Percentiles rank a stretch among this genome's conserved stretches.
These are phyloP conservation scores for Sarotherodon lohbergeri DNA, from an alignment of 2,113 vertebrate species.

Conservation along the genomic window DNA sequence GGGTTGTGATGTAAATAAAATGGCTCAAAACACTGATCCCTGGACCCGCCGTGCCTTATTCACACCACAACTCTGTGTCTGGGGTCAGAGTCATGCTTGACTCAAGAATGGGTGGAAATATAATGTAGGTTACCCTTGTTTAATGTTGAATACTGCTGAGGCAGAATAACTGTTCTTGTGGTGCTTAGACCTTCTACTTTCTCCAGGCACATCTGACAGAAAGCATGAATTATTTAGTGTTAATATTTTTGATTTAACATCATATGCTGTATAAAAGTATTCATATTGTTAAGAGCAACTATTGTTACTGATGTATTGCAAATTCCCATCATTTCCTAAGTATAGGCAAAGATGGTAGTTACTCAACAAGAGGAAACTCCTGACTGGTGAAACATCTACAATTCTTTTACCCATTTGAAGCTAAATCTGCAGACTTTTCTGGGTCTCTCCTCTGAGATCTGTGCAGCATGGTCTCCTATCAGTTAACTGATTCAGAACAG, in stretches of 20 bases:
- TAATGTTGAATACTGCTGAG: background rate
- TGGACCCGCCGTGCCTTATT: too few relatives aligned
- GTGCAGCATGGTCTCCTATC: background rate
- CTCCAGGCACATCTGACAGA: background rate
- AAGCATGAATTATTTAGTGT: background rate
- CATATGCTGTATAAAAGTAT: background rate
- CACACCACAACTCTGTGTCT: background rate
- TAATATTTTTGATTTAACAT: background rate
- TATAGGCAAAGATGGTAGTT: background rate
- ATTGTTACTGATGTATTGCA: background rate
- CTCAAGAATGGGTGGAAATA: background rate
- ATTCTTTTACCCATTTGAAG: background rate
- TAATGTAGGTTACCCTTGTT: background rate
- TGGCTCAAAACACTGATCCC: too few relatives aligned
- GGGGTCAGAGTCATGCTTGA: slow-evolving; percentile 11
- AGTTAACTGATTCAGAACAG: background rate
- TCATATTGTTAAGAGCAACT: background rate
- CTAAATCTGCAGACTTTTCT: background rate
- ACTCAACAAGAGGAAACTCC: background rate
- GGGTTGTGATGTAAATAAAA: too few relatives aligned
- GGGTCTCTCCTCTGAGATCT: background rate
- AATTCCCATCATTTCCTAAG: background rate
- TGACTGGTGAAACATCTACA: background rate
- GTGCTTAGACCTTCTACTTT: background rate
- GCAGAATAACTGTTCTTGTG: background rate